These are phyloP conservation scores for Caenorhabditis sp. DNA, from an alignment of 2,888 invertebrate genomes.

Conservation along the genomic window DNA sequence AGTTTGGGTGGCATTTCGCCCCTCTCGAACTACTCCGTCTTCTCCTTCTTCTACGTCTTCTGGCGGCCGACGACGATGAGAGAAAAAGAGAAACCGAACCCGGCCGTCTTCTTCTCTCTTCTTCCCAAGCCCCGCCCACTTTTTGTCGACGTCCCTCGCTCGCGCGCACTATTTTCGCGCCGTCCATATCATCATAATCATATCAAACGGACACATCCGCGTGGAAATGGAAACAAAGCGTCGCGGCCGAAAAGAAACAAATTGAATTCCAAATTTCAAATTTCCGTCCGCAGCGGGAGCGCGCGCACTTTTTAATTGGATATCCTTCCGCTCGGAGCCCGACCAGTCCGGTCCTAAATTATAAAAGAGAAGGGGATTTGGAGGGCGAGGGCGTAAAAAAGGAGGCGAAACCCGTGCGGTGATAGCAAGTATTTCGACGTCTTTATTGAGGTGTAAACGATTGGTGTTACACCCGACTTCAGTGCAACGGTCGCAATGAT, in stretches of 20 bases:
- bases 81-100: constrained; percentile 20
- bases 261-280: constrained; percentile 16
- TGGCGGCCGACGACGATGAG: constrained; percentile 8
- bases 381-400: background rate
- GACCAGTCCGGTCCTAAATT: background rate
- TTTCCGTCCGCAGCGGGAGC: constrained; percentile 18
- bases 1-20: constrained; percentile 11
- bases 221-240: background rate
- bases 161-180: background rate
- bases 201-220: constrained; percentile 15
- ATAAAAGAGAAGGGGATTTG: background rate
- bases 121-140: constrained; percentile 31
- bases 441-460: constrained; percentile 38
- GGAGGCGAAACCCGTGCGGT: background rate
- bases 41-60: too few relatives aligned
- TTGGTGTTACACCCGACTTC: constrained; percentile 32
- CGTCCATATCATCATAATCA: constrained; percentile 47
- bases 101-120: constrained; percentile 17
- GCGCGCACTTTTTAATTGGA: constrained; percentile 29
- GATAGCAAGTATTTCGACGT: background rate
- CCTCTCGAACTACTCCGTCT: constrained; percentile 5
- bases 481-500: constrained; percentile 13
- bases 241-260: constrained; percentile 39
- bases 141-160: constrained; percentile 6
- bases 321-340: constrained; percentile 7